Percentiles rank a stretch among this genome's conserved stretches.
Conservation (phyloP, 2,888 invertebrate species). For the Tachina grossa region DNA sequence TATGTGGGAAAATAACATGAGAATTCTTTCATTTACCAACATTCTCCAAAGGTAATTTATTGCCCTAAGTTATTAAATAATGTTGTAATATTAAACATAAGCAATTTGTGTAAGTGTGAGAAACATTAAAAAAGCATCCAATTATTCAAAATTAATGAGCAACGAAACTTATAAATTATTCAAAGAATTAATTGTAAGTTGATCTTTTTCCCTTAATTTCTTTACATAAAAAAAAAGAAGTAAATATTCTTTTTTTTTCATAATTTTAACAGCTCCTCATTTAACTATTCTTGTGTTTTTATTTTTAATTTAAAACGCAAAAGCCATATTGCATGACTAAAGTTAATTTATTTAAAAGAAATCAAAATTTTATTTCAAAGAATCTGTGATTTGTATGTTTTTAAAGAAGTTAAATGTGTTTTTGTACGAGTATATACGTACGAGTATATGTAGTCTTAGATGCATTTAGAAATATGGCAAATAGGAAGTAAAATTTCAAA, state of each 20-base stretch:
- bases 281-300: constrained; percentile 4
- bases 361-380: constrained; percentile 9
- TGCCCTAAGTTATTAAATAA: not conserved
- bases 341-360: constrained; percentile 12
- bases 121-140: constrained; percentile 1
- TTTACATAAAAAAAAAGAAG: not conserved
- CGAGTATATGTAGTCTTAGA: no score
- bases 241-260: not conserved
- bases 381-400: not conserved
- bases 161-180: constrained; percentile 22
- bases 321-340: constrained; percentile 28
- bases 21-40: not conserved
- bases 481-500: no score
- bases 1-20: not conserved
- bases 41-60: not conserved
- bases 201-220: no score
- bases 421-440: no score
- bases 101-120: constrained; percentile 29
- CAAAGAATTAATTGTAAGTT: not conserved
- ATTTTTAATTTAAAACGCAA: not conserved
- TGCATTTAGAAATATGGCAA: no score
- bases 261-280: not conserved
- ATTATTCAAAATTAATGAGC: not conserved
- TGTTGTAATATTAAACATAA: constrained; percentile 1
- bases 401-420: no score